These are phyloP conservation scores for Styela clava DNA, from an alignment of 23 tunicate genomes.

Conservation along the genomic window DNA sequence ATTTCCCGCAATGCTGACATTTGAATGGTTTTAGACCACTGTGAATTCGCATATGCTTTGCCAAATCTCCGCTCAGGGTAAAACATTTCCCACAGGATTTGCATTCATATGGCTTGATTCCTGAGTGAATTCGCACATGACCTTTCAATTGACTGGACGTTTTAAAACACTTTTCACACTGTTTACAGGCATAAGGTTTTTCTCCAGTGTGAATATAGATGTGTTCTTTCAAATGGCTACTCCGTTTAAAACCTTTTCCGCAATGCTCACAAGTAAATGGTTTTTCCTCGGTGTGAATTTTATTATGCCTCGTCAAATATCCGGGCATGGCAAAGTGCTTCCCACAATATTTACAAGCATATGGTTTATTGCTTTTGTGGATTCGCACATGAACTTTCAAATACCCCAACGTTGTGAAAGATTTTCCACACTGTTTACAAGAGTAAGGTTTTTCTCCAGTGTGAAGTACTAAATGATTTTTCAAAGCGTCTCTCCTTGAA, in stretches of 20 bases:
- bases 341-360: not conserved
- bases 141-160: not conserved
- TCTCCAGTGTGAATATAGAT: not conserved
- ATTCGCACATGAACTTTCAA: no score
- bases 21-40: not conserved
- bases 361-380: no score
- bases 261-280: not conserved
- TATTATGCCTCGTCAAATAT: not conserved
- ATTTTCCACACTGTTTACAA: no score
- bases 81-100: not conserved
- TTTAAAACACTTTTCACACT: not conserved
- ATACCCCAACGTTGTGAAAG: no score
- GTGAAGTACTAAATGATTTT: no score
- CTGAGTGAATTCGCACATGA: not conserved
- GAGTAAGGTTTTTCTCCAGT: no score
- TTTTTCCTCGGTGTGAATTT: not conserved
- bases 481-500: not conserved
- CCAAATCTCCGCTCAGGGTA: not conserved
- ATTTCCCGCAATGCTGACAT: no score
- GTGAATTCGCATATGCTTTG: not conserved
- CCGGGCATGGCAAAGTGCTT: not conserved
- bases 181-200: not conserved
- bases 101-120: not conserved
- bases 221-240: not conserved
- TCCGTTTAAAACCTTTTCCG: not conserved